phyloP scores from a whole-genome alignment of 2,113 vertebrate genomes.

The Nipponia nippon region DNA sequence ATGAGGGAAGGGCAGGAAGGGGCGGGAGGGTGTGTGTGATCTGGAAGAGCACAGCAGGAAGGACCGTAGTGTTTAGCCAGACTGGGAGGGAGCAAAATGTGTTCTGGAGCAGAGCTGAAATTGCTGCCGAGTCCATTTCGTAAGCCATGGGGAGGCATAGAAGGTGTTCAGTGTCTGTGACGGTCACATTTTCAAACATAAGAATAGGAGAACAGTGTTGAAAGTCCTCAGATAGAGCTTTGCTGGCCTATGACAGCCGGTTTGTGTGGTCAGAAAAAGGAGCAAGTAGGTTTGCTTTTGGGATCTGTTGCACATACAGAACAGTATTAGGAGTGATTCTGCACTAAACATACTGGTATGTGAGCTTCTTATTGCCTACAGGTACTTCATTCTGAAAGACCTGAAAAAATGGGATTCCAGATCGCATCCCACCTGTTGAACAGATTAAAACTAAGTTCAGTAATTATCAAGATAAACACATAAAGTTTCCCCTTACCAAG shows the following conservation, averaged over 20 bases:
- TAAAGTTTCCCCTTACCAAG: background rate
- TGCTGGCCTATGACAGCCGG: background rate
- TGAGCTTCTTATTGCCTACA: background rate
- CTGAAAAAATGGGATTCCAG: background rate
- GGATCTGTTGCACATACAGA: background rate
- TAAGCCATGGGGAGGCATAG: background rate
- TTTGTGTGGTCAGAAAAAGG: background rate
- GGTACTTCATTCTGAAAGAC: background rate
- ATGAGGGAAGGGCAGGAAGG: background rate
- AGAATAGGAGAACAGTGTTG: background rate
- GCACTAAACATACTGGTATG: background rate
- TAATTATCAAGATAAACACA: background rate
- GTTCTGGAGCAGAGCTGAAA: background rate
- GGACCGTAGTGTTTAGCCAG: background rate
- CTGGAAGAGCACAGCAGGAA: background rate
- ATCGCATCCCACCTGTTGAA: background rate
- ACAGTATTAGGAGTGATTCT: background rate
- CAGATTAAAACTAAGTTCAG: background rate
- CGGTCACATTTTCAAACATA: background rate
- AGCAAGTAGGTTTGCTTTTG: background rate
- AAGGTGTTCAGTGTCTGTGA: background rate
- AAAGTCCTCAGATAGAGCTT: background rate
- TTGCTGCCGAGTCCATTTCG: accelerated
- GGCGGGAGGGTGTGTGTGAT: background rate
- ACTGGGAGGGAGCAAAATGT: background rate